Evolutionary conservation across 1,140 invertebrate species (phyloP).

Genomic region (Procambarus virginalis): DNA sequence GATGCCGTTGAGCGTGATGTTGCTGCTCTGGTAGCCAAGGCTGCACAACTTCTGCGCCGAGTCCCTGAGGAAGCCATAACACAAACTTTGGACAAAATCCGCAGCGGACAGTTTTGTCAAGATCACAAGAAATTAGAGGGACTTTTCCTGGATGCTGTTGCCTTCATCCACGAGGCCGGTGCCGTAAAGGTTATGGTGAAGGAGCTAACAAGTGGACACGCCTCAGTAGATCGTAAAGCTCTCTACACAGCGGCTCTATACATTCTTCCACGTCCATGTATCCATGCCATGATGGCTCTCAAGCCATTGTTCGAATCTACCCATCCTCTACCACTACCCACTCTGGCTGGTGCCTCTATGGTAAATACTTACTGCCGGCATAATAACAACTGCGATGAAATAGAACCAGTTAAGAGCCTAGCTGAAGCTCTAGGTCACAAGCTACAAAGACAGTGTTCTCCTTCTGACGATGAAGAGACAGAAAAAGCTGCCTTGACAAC

Average conservation of each 20-base stretch:
- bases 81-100: slow-evolving; percentile 25
- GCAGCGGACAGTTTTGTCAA: slow-evolving; percentile 1
- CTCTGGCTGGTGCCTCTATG: slow-evolving; percentile 41
- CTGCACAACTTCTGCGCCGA: slow-evolving; percentile 29
- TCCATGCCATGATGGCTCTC: slow-evolving; percentile 27
- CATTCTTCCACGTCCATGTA: slow-evolving; percentile 7
- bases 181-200: slow-evolving; percentile 36
- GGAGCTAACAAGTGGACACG: slow-evolving; percentile 12
- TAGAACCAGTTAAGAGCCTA: slow-evolving; percentile 27
- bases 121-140: slow-evolving; percentile 21
- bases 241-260: slow-evolving; percentile 38
- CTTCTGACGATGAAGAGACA: not conserved
- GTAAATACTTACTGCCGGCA: slow-evolving; percentile 46
- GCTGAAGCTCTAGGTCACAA: not conserved
- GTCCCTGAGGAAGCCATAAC: slow-evolving; percentile 24
- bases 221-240: not conserved
- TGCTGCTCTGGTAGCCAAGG: slow-evolving; percentile 18
- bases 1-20: slow-evolving; percentile 18
- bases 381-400: slow-evolving; percentile 21
- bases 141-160: slow-evolving; percentile 37
- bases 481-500: slow-evolving; percentile 14
- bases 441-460: slow-evolving; percentile 5
- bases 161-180: slow-evolving; percentile 36
- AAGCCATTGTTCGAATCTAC: slow-evolving; percentile 28
- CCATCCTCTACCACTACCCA: not conserved